Evolutionary conservation across 2,797 vertebrate genomes (phyloP), one percentile per base, ranked within the genome.

Genomic region (Sardinella longiceps): DNA sequence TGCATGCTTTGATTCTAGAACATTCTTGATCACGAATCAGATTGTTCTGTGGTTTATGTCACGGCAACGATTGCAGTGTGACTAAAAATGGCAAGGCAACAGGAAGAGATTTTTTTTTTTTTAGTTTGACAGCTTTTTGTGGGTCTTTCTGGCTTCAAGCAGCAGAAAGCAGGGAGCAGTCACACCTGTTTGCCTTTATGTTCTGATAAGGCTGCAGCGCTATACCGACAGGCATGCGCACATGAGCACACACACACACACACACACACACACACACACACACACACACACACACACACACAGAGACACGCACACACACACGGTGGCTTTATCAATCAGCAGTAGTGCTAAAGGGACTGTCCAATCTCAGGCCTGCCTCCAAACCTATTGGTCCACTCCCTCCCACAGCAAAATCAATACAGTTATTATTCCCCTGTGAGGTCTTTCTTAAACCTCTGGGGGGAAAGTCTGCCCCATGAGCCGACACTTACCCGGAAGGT

Each of bases 361-460:
- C 9, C 66, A 74, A 74, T 74, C 60, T 66, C 11, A 74, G 3
- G 30, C 15, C 33, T 6, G 30, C 12, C 33, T 30, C 28, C 30
- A 74, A 37, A 74, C 33, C 5, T 33, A 74, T 15, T 18, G 12
- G 7, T 10, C 18, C 5, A 1, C 37, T 39, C 70, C 20, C 6
- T 23, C 70, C 20, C 70, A 39, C 37, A 77, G 4, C 2, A 43
- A 43, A 43, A 77, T 77, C 70, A 43, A 77, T 77, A 39, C 9
- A 37, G 37, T 43, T 28, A 77, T 77, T 77, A 77, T 43, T 43
- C 70, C 70, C 70, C 10, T 23, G 70, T 77, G 37, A 77, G 70
- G 18, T 77, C 33, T 77, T 60, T 77, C 37, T 43, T 43, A 23
- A 77, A 77, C 70, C 70, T 43, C 7, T 2, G 23, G 33, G 70